phyloP scores from a whole-genome alignment of 2,888 invertebrate species.

The Spilarctia lutea region DNA sequence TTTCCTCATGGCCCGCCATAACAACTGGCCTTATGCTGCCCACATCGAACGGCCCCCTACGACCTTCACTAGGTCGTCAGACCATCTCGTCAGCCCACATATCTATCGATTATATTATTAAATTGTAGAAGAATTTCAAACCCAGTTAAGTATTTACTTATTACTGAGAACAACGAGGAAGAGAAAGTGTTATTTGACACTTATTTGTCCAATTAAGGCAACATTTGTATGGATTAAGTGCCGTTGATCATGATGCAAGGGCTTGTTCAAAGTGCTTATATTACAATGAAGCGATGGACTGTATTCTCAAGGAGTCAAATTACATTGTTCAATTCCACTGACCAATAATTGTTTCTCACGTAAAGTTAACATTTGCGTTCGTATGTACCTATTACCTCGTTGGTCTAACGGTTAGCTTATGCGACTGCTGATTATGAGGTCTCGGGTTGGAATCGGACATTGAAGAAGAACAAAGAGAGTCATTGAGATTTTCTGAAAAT shows the following conservation, averaged over 20 bases:
- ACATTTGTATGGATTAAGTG: slow-evolving; percentile 58
- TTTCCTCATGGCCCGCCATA: too few relatives aligned
- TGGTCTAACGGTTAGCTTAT: too few relatives aligned
- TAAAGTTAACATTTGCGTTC: not conserved
- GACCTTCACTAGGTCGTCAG: too few relatives aligned
- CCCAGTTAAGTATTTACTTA: not conserved
- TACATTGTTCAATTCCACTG: not conserved
- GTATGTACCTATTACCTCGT: not conserved
- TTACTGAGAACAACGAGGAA: slow-evolving; percentile 59
- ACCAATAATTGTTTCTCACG: not conserved
- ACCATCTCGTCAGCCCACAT: not conserved
- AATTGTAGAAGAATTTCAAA: not conserved
- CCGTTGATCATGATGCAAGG: slow-evolving; percentile 49
- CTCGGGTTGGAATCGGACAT: too few relatives aligned
- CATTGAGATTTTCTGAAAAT: too few relatives aligned
- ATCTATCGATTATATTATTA: not conserved
- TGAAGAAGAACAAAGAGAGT: too few relatives aligned
- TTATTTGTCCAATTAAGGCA: slow-evolving; percentile 61
- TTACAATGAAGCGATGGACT: not conserved
- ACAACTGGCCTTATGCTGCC: too few relatives aligned
- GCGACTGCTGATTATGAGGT: too few relatives aligned
- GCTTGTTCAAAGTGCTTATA: slow-evolving; percentile 9
- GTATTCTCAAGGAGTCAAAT: not conserved
- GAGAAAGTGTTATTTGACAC: slow-evolving; percentile 65
- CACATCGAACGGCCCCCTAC: too few relatives aligned